Conservation (phyloP, 2,888 invertebrate genomes). For the Aspidapion aeneum region DNA sequence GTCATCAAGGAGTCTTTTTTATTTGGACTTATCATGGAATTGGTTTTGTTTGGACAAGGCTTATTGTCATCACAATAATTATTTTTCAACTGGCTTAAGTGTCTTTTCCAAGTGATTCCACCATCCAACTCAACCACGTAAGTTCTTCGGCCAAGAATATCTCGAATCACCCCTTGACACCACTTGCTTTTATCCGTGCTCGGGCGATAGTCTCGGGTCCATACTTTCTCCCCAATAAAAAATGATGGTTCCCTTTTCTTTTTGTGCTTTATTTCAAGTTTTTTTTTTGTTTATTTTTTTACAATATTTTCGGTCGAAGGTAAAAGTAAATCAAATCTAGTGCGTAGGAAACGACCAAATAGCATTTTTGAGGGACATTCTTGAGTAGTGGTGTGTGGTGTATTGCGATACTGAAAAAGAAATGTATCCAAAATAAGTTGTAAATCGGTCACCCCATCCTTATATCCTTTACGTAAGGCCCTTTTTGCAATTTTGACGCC, state of each 20-base stretch:
- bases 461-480: too few species aligned
- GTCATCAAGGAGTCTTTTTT: too few species aligned
- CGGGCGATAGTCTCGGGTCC: slow-evolving; percentile 5
- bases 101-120: slow-evolving; percentile 14
- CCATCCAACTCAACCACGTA: slow-evolving; percentile 11
- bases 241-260: slow-evolving; percentile 4
- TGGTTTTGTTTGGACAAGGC: background rate
- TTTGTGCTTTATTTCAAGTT: background rate
- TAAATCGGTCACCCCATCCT: too few species aligned
- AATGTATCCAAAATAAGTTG: too few species aligned
- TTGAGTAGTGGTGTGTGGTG: slow-evolving; percentile 10
- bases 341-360: slow-evolving; percentile 8
- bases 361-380: slow-evolving; percentile 11
- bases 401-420: slow-evolving; percentile 10
- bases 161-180: slow-evolving; percentile 9
- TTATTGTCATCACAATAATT: slow-evolving; percentile 7
- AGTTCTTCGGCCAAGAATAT: slow-evolving; percentile 15
- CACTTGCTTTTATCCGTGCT: slow-evolving; percentile 7
- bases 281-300: slow-evolving; percentile 4
- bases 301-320: slow-evolving; percentile 6
- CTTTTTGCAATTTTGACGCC: too few species aligned
- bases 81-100: slow-evolving; percentile 10
- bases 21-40: background rate
- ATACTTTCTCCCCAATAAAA: slow-evolving; percentile 5
- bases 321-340: slow-evolving; percentile 9